A percentile compares a stretch with the other conserved stretches of the same genome.
Evolutionary conservation across 2,113 vertebrate genomes (phyloP).

Genomic region (Candoia aspera): DNA sequence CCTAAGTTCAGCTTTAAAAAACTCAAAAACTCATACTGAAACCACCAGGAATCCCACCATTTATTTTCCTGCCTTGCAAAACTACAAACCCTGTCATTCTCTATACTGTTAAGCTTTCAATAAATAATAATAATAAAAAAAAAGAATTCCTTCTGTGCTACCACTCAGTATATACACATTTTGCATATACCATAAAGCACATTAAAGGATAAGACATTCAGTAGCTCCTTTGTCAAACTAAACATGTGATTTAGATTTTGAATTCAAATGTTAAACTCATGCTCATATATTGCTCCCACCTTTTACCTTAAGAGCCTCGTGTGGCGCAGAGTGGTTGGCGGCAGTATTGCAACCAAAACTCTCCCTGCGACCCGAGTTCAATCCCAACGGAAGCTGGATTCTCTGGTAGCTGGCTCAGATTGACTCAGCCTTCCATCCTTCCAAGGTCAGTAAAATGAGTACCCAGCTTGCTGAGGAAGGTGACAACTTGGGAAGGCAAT

Average conservation of each 20-base stretch:
- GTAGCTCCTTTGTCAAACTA: not conserved
- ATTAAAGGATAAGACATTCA: not conserved
- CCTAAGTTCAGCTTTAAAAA: not conserved
- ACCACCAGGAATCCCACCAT: not conserved
- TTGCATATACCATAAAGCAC: not conserved
- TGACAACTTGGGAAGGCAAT: too few species aligned
- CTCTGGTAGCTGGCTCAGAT: too few species aligned
- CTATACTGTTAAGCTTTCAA: too few species aligned
- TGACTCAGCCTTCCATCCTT: too few species aligned
- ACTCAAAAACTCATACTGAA: not conserved
- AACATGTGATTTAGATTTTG: not conserved
- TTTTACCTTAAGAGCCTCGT: too few species aligned
- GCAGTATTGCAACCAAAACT: too few species aligned
- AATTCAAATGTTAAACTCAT: not conserved
- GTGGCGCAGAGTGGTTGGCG: too few species aligned
- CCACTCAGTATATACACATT: not conserved
- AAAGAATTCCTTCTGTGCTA: not conserved
- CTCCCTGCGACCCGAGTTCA: too few species aligned
- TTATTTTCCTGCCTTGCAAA: not conserved
- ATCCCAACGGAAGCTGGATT: too few species aligned
- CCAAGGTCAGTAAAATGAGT: too few species aligned
- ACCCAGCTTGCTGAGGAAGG: too few species aligned
- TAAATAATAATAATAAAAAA: not conserved
- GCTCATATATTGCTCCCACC: not conserved
- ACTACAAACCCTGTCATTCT: too few species aligned